Percentiles rank a stretch among this genome's conserved stretches.
phyloP scores from a whole-genome alignment of 1,140 invertebrate genomes.

The Alviniconcha marisindica region DNA sequence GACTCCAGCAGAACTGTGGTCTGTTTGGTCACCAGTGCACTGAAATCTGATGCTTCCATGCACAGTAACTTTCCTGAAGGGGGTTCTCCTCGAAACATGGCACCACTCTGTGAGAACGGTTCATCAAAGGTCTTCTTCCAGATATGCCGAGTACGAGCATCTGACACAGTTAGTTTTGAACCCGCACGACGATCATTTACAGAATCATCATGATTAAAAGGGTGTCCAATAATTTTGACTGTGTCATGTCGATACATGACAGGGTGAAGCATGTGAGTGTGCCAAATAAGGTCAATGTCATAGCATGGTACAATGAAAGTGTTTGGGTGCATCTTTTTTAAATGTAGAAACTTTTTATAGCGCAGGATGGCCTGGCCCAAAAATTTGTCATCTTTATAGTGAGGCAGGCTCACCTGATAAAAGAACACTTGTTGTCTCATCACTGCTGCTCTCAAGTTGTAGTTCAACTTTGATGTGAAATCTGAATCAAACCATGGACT shows the following conservation, averaged over 20 bases:
- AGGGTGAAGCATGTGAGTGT: slow-evolving; percentile 77
- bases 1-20: slow-evolving; percentile 60
- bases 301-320: slow-evolving; percentile 78
- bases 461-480: slow-evolving; percentile 57
- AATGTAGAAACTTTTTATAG: slow-evolving; percentile 77
- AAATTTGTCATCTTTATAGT: slow-evolving; percentile 76
- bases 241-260: slow-evolving; percentile 74
- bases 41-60: slow-evolving; percentile 50
- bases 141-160: slow-evolving; percentile 58
- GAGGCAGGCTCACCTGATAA: slow-evolving; percentile 78
- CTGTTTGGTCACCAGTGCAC: slow-evolving; percentile 62
- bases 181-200: slow-evolving; percentile 74
- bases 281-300: slow-evolving; percentile 78
- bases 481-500: slow-evolving; percentile 48
- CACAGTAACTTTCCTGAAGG: slow-evolving; percentile 55
- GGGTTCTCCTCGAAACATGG: slow-evolving; percentile 72
- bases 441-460: slow-evolving; percentile 74
- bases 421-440: slow-evolving; percentile 73
- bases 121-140: slow-evolving; percentile 68
- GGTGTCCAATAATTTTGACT: slow-evolving; percentile 70
- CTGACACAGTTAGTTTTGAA: slow-evolving; percentile 70
- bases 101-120: slow-evolving; percentile 65
- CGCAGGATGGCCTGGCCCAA: slow-evolving; percentile 73
- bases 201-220: slow-evolving; percentile 75
- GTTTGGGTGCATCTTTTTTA: slow-evolving; percentile 74